These are phyloP conservation scores for Lochmaea crataegi DNA, from an alignment of 2,888 invertebrate genomes.

Conservation along the genomic window DNA sequence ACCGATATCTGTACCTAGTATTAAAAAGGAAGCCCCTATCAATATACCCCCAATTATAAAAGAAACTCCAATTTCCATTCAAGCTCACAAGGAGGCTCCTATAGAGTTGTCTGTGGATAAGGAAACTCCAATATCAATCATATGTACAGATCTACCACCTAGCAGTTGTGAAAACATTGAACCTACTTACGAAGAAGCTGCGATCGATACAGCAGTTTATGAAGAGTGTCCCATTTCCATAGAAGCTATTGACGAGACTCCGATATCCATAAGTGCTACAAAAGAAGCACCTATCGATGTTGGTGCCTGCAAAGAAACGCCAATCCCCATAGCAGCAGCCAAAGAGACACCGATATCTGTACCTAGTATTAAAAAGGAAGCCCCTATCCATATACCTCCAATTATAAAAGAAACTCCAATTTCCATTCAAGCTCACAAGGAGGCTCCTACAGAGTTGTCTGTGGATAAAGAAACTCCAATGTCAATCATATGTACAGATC, in stretches of 20 bases:
- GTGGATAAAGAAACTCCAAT: background rate
- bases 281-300: slow-evolving; percentile 4
- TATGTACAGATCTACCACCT: too few species aligned
- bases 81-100: background rate
- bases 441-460: too few species aligned
- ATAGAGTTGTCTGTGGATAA: background rate
- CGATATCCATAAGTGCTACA: background rate
- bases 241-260: background rate
- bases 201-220: background rate
- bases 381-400: too few species aligned
- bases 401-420: too few species aligned
- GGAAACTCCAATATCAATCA: background rate
- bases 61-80: slow-evolving; percentile 4
- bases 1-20: background rate
- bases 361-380: too few species aligned
- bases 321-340: background rate
- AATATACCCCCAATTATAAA: background rate
- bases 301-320: background rate
- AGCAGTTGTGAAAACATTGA: too few species aligned
- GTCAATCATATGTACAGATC: background rate
- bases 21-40: too few species aligned
- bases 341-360: background rate
- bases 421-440: too few species aligned
- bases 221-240: background rate
- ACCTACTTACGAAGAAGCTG: too few species aligned